Percentiles rank a stretch among this genome's conserved stretches.
phyloP scores from a whole-genome alignment of 2,797 vertebrate genomes.

The Myotis myotis region DNA sequence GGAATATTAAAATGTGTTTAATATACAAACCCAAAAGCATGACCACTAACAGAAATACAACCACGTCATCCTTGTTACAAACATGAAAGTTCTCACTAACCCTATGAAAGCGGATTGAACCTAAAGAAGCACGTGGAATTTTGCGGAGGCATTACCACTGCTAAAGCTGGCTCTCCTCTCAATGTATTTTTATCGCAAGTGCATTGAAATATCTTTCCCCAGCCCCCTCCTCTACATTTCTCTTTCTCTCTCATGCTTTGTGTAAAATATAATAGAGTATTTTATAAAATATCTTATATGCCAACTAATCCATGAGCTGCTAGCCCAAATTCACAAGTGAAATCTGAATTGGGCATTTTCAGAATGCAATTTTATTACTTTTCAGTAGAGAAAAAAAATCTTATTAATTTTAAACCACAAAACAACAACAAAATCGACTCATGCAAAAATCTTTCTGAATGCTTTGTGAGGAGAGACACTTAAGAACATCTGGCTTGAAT shows the following conservation, averaged over 20 bases:
- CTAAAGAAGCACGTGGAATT: slow-evolving; percentile 59
- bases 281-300: slow-evolving; percentile 45
- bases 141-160: not conserved
- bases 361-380: slow-evolving; percentile 30
- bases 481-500: slow-evolving; percentile 34
- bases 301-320: not conserved
- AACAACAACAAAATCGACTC: slow-evolving; percentile 31
- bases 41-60: slow-evolving; percentile 46
- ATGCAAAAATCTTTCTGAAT: slow-evolving; percentile 26
- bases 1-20: slow-evolving; percentile 40
- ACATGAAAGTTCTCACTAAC: slow-evolving; percentile 24
- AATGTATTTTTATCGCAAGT: slow-evolving; percentile 10
- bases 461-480: not conserved
- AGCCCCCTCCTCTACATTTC: not conserved
- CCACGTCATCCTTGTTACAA: slow-evolving; percentile 49
- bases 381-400: not conserved
- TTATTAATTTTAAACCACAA: slow-evolving; percentile 37
- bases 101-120: slow-evolving; percentile 23
- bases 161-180: slow-evolving; percentile 9
- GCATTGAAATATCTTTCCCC: not conserved
- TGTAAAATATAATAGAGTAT: not conserved
- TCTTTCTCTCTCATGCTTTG: not conserved
- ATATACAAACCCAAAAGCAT: slow-evolving; percentile 54
- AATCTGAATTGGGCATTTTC: not conserved
- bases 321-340: slow-evolving; percentile 1